phyloP scores from a whole-genome alignment of 2,888 invertebrate species.

The Neria commutata region DNA sequence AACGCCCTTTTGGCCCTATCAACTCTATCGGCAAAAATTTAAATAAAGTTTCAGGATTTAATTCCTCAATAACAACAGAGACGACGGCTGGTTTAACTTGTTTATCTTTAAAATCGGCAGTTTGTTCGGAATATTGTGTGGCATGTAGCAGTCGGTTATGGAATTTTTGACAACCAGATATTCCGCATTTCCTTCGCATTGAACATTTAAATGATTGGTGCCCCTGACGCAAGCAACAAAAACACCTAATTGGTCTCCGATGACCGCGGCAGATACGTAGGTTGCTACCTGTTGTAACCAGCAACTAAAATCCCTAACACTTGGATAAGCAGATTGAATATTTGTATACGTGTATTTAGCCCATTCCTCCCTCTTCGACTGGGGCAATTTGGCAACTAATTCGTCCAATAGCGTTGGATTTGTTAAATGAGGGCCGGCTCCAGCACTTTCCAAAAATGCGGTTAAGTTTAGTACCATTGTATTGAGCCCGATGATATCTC shows the following conservation, averaged over 20 bases:
- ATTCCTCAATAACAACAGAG: conserved; percentile 1
- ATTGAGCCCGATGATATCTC: no score
- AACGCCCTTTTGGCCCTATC: not conserved
- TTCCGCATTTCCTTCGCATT: conserved; percentile 2
- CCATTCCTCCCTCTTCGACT: conserved; percentile 24
- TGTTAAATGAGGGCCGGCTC: no score
- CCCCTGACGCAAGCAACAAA: conserved; percentile 2
- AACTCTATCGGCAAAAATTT: conserved; percentile 4
- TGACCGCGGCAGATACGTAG: no score
- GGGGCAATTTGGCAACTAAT: no score
- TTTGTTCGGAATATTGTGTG: not conserved
- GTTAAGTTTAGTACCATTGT: no score
- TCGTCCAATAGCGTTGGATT: no score
- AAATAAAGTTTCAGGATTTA: conserved; percentile 3
- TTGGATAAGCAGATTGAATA: conserved; percentile 10
- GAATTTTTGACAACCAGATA: not conserved
- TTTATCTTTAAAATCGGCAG: not conserved
- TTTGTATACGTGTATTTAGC: conserved; percentile 11
- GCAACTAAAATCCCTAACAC: conserved; percentile 18
- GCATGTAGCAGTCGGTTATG: conserved; percentile 13
- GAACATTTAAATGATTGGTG: not conserved
- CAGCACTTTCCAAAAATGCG: conserved; percentile 23
- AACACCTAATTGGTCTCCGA: no score
- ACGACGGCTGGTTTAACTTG: not conserved
- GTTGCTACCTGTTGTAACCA: no score